Conservation (phyloP, 2,888 invertebrate species). For the Ophonus ardosiacus region DNA sequence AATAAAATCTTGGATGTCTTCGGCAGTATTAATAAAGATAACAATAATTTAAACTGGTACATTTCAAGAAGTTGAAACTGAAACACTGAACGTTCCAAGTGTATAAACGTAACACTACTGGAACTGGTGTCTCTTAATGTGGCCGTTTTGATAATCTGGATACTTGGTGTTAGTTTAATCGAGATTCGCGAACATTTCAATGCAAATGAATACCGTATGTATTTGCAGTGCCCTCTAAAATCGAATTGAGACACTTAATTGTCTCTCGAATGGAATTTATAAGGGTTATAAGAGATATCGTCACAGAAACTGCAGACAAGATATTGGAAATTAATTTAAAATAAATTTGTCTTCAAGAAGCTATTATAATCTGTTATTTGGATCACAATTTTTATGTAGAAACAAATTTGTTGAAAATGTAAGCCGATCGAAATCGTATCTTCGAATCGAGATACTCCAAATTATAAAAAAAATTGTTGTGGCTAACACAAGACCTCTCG, state of each 20-base stretch:
- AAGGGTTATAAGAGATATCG: not conserved
- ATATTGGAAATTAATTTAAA: not conserved
- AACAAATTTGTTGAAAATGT: no score
- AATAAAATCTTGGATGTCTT: not conserved
- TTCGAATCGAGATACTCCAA: no score
- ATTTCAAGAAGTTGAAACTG: not conserved
- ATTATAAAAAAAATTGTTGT: no score
- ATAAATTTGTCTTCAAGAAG: no score
- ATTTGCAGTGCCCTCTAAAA: slow-evolving; percentile 23
- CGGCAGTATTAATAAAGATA: not conserved
- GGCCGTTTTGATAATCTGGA: slow-evolving; percentile 54
- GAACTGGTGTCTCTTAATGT: slow-evolving; percentile 34
- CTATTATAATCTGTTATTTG: no score
- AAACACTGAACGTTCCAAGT: not conserved
- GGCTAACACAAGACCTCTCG: no score
- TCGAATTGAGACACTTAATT: not conserved
- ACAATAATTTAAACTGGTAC: not conserved
- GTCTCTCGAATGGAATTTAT: not conserved
- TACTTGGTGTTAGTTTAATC: slow-evolving; percentile 52
- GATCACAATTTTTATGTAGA: no score
- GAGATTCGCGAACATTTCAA: slow-evolving; percentile 38
- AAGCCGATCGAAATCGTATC: no score
- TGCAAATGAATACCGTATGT: slow-evolving; percentile 54
- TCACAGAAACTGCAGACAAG: not conserved
- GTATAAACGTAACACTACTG: slow-evolving; percentile 9